Percentiles rank a stretch among this genome's conserved stretches.
Conservation (phyloP, 2,888 invertebrate genomes). For the Copidosoma aretas region DNA sequence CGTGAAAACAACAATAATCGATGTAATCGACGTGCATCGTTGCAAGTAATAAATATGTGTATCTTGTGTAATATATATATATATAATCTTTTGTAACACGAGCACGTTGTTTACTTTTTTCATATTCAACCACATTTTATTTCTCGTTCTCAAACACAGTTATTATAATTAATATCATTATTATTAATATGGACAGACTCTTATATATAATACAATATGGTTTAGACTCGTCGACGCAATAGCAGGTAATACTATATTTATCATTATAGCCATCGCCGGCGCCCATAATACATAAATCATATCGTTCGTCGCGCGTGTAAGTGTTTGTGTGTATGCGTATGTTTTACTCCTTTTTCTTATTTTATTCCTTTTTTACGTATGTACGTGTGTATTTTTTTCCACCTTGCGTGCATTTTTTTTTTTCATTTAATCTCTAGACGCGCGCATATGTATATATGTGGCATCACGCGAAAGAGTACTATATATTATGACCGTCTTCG, state of each 20-base stretch:
- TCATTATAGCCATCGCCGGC: slow-evolving; percentile 57
- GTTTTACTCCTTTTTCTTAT: slow-evolving; percentile 1
- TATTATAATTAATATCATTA: slow-evolving; percentile 63
- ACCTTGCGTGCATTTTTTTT: slow-evolving; percentile 2
- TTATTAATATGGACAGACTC: slow-evolving; percentile 63
- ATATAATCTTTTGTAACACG: slow-evolving; percentile 27
- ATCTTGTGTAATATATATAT: background rate
- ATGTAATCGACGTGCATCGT: too few relatives aligned
- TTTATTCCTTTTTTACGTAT: background rate
- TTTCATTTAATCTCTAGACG: slow-evolving; percentile 11
- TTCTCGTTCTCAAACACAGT: slow-evolving; percentile 64
- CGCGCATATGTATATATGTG: slow-evolving; percentile 12
- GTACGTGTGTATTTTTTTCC: slow-evolving; percentile 6
- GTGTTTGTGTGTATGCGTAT: slow-evolving; percentile 10
- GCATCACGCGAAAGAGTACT: slow-evolving; percentile 32
- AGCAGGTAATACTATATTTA: slow-evolving; percentile 61
- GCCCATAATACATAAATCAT: slow-evolving; percentile 56
- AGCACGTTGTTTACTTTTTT: slow-evolving; percentile 45
- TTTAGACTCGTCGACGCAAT: slow-evolving; percentile 62
- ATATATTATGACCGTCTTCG: slow-evolving; percentile 45
- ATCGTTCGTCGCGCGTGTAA: slow-evolving; percentile 46
- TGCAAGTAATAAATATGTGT: slow-evolving; percentile 4
- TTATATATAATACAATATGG: slow-evolving; percentile 63
- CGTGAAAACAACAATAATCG: too few relatives aligned
- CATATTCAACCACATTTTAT: slow-evolving; percentile 65